Evolutionary conservation across 2,113 vertebrate genomes (phyloP).

Genomic region (Forbesichthys agassizii): DNA sequence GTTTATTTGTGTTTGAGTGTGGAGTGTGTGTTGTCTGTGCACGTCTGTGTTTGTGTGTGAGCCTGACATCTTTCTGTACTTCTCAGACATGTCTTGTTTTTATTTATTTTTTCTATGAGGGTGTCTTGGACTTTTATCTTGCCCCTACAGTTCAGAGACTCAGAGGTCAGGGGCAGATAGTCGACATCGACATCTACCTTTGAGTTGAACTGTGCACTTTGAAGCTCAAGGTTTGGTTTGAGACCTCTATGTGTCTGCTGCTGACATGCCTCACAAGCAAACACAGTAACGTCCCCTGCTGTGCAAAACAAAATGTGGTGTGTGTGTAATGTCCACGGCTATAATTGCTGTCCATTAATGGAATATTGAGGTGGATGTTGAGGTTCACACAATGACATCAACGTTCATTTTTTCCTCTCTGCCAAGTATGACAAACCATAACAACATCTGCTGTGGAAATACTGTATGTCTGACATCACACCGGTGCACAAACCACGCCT

Average conservation of each 20-base stretch:
- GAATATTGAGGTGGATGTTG: slow-evolving; percentile 38
- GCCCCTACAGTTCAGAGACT: slow-evolving; percentile 30
- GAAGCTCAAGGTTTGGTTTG: slow-evolving; percentile 13
- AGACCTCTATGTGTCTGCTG: slow-evolving; percentile 21
- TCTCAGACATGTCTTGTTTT: slow-evolving; percentile 18
- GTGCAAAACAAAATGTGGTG: slow-evolving; percentile 25
- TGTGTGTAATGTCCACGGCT: slow-evolving; percentile 39
- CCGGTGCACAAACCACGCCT: slow-evolving; percentile 36
- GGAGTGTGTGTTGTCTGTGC: background rate
- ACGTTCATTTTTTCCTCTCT: slow-evolving; percentile 28
- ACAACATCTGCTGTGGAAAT: slow-evolving; percentile 52
- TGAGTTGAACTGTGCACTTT: slow-evolving; percentile 20
- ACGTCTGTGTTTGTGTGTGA: background rate
- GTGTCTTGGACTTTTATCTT: slow-evolving; percentile 43
- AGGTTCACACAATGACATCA: slow-evolving; percentile 49
- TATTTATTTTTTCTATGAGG: slow-evolving; percentile 36
- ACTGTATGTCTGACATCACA: slow-evolving; percentile 25
- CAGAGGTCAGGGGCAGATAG: slow-evolving; percentile 39
- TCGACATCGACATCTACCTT: slow-evolving; percentile 24
- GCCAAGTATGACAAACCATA: slow-evolving; percentile 61
- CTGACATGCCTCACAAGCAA: slow-evolving; percentile 33
- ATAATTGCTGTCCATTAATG: slow-evolving; percentile 59
- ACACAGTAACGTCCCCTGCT: background rate
- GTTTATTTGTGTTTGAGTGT: background rate
- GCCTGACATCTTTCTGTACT: slow-evolving; percentile 8